phyloP scores from a whole-genome alignment of 2,113 vertebrate genomes.

The Gorsachius goisagi region DNA sequence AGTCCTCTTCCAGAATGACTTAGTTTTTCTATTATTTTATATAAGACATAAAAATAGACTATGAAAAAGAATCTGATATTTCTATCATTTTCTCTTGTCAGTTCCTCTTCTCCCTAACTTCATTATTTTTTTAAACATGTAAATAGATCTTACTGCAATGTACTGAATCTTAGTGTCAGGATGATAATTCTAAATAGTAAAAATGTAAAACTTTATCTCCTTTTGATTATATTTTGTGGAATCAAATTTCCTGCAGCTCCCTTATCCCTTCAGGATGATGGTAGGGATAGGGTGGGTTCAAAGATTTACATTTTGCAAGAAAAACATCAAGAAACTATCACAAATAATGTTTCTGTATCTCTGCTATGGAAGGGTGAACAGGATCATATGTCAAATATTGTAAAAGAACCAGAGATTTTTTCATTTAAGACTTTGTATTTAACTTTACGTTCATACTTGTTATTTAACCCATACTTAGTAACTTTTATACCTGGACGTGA shows the following conservation, averaged over 20 bases:
- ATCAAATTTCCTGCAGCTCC: neutral
- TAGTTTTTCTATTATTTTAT: neutral
- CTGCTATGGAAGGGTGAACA: neutral
- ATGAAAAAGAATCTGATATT: neutral
- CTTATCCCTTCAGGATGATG: neutral
- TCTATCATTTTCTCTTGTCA: neutral
- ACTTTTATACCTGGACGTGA: neutral
- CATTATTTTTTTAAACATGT: neutral
- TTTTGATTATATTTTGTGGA: neutral
- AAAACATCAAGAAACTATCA: neutral
- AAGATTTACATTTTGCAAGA: neutral
- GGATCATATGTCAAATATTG: neutral
- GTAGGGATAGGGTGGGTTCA: neutral
- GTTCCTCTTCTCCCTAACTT: neutral
- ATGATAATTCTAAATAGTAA: neutral
- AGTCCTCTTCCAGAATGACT: neutral
- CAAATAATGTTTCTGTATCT: neutral
- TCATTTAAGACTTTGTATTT: neutral
- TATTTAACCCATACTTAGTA: neutral
- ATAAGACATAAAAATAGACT: neutral
- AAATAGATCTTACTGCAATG: neutral
- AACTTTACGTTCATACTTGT: neutral
- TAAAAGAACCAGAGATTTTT: neutral
- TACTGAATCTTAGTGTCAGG: neutral
- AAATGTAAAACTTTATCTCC: neutral